These are phyloP conservation scores for Peromyscus attwateri DNA, from an alignment of 2,797 vertebrate genomes.

Conservation along the genomic window DNA sequence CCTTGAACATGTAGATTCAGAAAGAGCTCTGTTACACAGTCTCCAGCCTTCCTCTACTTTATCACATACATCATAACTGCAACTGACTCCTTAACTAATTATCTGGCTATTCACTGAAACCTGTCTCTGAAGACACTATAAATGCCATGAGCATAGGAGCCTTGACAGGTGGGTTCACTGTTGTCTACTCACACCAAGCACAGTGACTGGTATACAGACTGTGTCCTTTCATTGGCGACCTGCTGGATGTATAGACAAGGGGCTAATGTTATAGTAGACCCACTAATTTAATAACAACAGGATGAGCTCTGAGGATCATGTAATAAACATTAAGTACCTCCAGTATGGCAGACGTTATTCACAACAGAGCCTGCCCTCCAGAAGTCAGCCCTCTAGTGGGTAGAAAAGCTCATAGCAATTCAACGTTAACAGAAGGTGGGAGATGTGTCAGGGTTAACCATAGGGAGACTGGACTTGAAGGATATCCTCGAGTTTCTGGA, in stretches of 20 bases:
- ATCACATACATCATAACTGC: not conserved
- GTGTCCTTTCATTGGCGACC: not conserved
- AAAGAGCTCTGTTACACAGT: not conserved
- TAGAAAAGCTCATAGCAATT: not conserved
- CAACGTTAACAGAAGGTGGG: not conserved
- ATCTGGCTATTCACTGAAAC: not conserved
- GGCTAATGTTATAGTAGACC: not conserved
- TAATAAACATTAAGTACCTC: not conserved
- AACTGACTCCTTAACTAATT: not conserved
- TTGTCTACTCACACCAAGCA: not conserved
- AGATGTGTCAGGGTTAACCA: not conserved
- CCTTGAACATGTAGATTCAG: not conserved
- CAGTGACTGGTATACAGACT: not conserved
- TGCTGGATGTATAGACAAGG: not conserved
- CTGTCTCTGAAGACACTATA: not conserved
- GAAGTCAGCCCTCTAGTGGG: not conserved
- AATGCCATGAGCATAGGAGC: not conserved
- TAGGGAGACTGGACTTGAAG: not conserved
- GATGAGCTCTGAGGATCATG: not conserved
- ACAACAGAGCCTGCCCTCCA: not conserved
- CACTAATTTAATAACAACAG: not conserved
- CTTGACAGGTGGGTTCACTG: not conserved
- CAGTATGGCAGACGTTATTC: not conserved
- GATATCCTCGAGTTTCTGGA: not conserved
- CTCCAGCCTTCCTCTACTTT: not conserved